phyloP scores from a whole-genome alignment of 92 coral and sea anemone genomes.

The Metridium senile region DNA sequence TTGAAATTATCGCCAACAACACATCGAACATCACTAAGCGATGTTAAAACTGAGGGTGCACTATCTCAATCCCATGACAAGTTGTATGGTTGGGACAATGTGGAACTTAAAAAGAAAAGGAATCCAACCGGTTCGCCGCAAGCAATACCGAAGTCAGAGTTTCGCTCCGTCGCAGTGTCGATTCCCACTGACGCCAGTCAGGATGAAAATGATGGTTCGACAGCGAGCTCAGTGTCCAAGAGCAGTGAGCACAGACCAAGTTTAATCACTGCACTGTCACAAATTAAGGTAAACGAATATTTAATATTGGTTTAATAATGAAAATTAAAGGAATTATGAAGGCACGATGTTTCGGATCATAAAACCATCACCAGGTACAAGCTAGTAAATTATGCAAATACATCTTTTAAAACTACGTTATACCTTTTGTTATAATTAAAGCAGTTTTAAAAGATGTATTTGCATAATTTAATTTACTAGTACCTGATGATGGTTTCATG shows the following conservation, averaged over 20 bases:
- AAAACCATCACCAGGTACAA: not conserved
- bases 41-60: slow-evolving; percentile 56
- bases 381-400: too few species aligned
- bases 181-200: slow-evolving; percentile 32
- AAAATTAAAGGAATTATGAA: too few species aligned
- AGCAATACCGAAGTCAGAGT: slow-evolving; percentile 42
- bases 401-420: too few species aligned
- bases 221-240: not conserved
- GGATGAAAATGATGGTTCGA: slow-evolving; percentile 1
- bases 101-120: slow-evolving; percentile 54
- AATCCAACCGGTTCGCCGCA: slow-evolving; percentile 38
- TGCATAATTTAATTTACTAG: too few species aligned
- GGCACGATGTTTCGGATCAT: not conserved
- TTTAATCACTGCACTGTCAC: slow-evolving; percentile 76
- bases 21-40: slow-evolving; percentile 1
- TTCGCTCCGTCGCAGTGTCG: slow-evolving; percentile 47
- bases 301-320: too few species aligned
- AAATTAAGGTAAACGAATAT: slow-evolving; percentile 62
- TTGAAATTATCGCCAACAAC: slow-evolving; percentile 39
- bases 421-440: too few species aligned
- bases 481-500: too few species aligned
- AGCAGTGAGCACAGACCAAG: slow-evolving; percentile 58
- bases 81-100: slow-evolving; percentile 27
- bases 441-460: too few species aligned
- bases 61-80: slow-evolving; percentile 44